Evolutionary conservation across 2,797 vertebrate genomes (phyloP).

Genomic region (Mergus octosetaceus): DNA sequence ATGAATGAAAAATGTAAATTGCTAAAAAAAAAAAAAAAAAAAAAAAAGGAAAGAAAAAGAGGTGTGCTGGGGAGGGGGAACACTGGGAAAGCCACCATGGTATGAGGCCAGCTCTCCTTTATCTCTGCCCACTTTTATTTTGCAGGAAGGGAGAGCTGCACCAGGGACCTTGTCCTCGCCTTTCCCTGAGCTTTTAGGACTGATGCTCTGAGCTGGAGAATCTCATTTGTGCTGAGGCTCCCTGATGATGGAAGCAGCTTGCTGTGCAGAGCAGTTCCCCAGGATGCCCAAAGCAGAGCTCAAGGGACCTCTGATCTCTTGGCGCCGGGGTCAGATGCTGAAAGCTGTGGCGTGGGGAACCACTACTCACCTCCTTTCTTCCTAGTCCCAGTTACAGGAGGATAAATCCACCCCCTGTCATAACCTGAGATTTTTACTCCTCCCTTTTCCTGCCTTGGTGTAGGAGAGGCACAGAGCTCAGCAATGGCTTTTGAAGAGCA

Average conservation of each 20-base stretch:
- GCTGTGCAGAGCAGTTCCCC: background rate
- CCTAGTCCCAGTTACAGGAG: background rate
- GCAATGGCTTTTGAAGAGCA: background rate
- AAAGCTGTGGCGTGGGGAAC: fast-evolving
- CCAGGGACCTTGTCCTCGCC: background rate
- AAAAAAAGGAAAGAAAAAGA: background rate
- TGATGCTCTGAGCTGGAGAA: background rate
- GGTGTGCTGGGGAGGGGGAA: background rate
- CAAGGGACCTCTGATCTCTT: no score
- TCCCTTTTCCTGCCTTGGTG: background rate
- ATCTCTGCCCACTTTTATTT: background rate
- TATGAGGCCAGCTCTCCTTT: background rate
- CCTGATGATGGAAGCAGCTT: background rate
- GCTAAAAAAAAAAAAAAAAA: background rate
- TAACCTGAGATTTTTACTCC: background rate
- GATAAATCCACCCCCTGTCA: background rate
- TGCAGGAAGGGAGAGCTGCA: background rate
- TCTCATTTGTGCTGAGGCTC: background rate
- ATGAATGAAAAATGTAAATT: constrained; percentile 78
- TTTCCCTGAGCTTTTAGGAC: background rate
- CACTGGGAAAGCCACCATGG: background rate
- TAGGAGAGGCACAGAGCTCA: background rate
- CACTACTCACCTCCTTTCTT: background rate
- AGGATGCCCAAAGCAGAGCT: background rate
- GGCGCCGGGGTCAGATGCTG: no score